Conservation (phyloP, 2,888 invertebrate species). For the Tetheella fluctuosa region DNA sequence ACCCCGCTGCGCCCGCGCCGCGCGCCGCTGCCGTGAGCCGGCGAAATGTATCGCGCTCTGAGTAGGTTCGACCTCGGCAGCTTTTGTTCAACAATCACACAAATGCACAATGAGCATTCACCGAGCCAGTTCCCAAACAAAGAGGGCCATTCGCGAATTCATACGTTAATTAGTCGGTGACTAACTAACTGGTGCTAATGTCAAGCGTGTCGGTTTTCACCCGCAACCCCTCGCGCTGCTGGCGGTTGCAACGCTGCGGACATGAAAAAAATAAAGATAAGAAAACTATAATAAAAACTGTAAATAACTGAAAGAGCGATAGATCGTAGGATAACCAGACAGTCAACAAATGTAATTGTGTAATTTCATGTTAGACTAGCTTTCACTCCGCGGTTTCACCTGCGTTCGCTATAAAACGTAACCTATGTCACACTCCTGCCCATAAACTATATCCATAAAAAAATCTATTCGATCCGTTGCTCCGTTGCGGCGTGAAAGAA, state of each 20-base stretch:
- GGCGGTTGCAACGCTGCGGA: neutral
- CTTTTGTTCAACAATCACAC: neutral
- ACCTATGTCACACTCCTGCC: too few relatives aligned
- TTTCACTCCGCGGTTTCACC: too few relatives aligned
- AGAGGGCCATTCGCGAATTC: conserved; percentile 24
- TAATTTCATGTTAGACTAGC: too few relatives aligned
- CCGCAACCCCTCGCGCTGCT: neutral
- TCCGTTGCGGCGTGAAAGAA: too few relatives aligned
- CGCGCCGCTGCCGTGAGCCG: neutral
- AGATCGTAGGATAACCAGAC: too few relatives aligned
- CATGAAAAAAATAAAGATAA: too few relatives aligned
- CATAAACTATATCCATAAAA: too few relatives aligned
- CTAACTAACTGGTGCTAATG: conserved; percentile 9
- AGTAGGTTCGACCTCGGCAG: neutral
- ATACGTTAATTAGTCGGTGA: conserved; percentile 32
- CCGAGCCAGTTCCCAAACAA: conserved; percentile 8
- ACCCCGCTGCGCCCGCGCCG: neutral
- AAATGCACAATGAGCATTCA: conserved; percentile 8
- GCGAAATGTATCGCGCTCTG: neutral
- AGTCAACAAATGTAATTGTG: too few relatives aligned
- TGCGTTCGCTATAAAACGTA: too few relatives aligned
- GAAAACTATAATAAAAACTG: neutral
- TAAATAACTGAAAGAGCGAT: neutral
- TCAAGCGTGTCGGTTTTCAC: neutral
- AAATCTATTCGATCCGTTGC: too few relatives aligned